Conservation (phyloP, 2,113 vertebrate genomes). For the Oncorhynchus mykiss region DNA sequence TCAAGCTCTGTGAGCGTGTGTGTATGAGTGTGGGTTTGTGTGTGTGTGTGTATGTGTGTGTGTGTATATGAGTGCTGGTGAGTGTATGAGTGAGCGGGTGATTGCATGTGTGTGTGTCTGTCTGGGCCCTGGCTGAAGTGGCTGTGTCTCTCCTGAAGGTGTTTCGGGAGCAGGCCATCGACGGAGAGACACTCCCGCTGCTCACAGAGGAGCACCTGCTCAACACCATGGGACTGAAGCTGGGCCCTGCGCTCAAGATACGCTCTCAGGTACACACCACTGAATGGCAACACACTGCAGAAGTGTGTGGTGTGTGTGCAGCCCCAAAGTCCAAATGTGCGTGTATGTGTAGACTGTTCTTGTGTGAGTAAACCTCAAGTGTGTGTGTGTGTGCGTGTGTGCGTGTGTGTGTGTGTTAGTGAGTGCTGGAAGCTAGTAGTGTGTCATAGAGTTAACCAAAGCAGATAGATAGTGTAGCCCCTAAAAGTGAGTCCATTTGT, state of each 20-base stretch:
- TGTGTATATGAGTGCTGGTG: background rate
- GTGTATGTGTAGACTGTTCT: background rate
- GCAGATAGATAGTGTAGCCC: conserved; percentile 37
- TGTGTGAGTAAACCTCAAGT: conserved; percentile 20
- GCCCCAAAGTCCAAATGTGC: background rate
- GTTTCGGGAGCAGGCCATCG: conserved; percentile 95
- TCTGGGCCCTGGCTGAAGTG: conserved; percentile 69
- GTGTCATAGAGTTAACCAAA: background rate
- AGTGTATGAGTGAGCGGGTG: background rate
- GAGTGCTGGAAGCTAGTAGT: conserved; percentile 13
- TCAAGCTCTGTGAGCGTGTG: background rate
- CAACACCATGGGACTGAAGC: conserved; percentile 94
- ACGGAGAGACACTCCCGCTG: conserved; percentile 93
- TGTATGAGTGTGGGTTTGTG: conserved; percentile 13
- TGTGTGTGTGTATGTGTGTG: background rate
- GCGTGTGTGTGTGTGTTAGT: background rate
- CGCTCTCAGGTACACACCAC: conserved; percentile 86
- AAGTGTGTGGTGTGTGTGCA: background rate
- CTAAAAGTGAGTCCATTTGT: conserved; percentile 34
- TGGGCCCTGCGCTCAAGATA: conserved; percentile 96
- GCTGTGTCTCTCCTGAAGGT: conserved; percentile 78
- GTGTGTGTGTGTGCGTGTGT: conserved; percentile 9
- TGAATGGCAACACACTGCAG: conserved; percentile 22
- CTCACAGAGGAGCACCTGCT: conserved; percentile 95
- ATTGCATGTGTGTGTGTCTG: background rate